Evolutionary conservation across 2,113 vertebrate species (phyloP).

Genomic region (Cyprinodon brontotheroides): DNA sequence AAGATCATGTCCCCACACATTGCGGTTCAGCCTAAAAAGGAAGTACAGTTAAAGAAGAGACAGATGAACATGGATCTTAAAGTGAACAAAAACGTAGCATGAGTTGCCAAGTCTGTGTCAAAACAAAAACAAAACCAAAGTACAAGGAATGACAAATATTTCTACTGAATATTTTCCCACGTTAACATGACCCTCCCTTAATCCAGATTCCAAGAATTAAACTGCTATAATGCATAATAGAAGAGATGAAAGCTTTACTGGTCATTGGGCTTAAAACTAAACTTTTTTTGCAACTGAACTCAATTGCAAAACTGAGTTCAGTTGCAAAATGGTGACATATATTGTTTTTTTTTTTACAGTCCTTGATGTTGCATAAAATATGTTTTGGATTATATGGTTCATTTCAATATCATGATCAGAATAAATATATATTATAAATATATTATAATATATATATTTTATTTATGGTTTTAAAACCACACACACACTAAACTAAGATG

Average conservation of each 20-base stretch:
- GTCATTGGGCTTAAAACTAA: conserved; percentile 42
- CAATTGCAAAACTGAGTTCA: not conserved
- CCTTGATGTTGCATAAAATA: no score
- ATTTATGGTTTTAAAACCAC: no score
- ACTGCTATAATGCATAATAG: conserved; percentile 43
- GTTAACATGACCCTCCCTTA: conserved; percentile 55
- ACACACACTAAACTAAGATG: no score
- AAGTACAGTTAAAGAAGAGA: not conserved
- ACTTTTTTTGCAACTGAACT: conserved; percentile 40
- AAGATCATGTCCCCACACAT: not conserved
- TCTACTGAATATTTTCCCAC: conserved; percentile 64
- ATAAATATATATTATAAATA: no score
- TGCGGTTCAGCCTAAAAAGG: conserved; percentile 10
- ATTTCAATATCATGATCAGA: no score
- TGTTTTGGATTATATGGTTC: no score
- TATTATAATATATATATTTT: no score
- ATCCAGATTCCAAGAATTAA: conserved; percentile 35
- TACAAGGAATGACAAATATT: conserved; percentile 59
- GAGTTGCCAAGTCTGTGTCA: conserved; percentile 54
- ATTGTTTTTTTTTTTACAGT: no score
- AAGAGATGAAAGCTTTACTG: conserved; percentile 46
- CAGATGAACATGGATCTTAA: conserved; percentile 7
- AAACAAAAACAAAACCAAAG: conserved; percentile 44
- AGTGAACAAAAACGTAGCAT: conserved; percentile 56
- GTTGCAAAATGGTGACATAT: no score